phyloP scores from a whole-genome alignment of 2,888 invertebrate species.

The Hirtodrosophila histrioides region DNA sequence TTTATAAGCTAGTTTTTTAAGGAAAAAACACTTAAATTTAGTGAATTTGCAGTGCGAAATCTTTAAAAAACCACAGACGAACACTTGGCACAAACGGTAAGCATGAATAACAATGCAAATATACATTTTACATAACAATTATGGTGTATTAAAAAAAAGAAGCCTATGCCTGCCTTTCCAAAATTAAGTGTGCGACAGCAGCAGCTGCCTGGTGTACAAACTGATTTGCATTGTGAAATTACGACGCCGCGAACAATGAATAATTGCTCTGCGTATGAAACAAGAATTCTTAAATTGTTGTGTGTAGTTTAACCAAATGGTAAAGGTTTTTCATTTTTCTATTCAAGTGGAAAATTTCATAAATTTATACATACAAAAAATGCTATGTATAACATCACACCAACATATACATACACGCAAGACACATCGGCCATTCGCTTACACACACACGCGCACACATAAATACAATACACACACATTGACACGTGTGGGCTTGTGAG shows the following conservation, averaged over 20 bases:
- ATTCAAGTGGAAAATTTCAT: conserved; percentile 77
- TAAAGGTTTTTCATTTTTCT: conserved; percentile 10
- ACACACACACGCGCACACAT: conserved; percentile 29
- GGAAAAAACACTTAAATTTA: conserved; percentile 84
- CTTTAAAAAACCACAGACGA: conserved; percentile 82
- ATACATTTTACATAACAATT: conserved; percentile 74
- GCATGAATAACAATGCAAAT: conserved; percentile 64
- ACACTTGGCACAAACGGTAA: conserved; percentile 84
- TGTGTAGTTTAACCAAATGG: conserved; percentile 14
- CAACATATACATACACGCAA: conserved; percentile 50
- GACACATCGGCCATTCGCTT: conserved; percentile 60
- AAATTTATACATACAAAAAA: conserved; percentile 81
- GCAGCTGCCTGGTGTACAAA: conserved; percentile 67
- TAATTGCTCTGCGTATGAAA: conserved; percentile 1
- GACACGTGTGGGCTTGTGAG: conserved; percentile 53
- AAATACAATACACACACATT: conserved; percentile 27
- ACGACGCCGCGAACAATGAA: conserved; percentile 14
- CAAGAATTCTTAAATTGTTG: conserved; percentile 2
- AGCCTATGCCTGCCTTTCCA: conserved; percentile 61
- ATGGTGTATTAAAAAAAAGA: conserved; percentile 55
- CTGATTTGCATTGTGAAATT: conserved; percentile 41
- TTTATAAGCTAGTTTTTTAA: conserved; percentile 85
- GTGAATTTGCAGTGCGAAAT: conserved; percentile 84
- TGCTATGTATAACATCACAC: conserved; percentile 81
- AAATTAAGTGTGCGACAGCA: conserved; percentile 66